Base-by-base conservation (phyloP, 2,888 invertebrate genomes). In the Abrostola tripartita region DNA sequence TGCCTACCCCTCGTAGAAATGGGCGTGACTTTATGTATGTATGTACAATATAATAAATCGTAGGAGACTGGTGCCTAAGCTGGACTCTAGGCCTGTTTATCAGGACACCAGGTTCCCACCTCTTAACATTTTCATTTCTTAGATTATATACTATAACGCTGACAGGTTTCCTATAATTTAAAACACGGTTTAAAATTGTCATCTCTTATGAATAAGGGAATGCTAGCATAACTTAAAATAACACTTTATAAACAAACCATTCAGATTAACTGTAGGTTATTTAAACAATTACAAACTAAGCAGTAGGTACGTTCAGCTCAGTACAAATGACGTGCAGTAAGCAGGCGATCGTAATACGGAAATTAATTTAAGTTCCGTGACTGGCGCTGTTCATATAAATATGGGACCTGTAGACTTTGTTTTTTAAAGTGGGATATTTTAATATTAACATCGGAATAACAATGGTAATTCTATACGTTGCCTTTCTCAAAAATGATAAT, bases 331-430 rank as follows among this genome's bases (percentile, higher is more conserved):
- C 40, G 41, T 52, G 56, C 44, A 53, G 52, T 44, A 60, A 60
- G 51, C 64, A 68, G 44, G 67, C 41, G 47, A 60, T 61, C 52
- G 54, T 59, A 38, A 61, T 61, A n/a, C 24, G 35, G 7, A 38
- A 63, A 69, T 61, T 61, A 68, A 61, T 61, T 51, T 9, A 54
- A 61, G 65, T 71, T 76, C 24, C 72, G 68, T 76, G 72, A 76
- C 68, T 37, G 37, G 37, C 40, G 47, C 61, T 50, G 60, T 68
- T 76, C 57, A 58, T 61, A 52, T 53, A 54, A 72, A 68, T 55
- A 56, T 42, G 58, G n/a, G 38, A 50, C 49, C 47, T 49, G 42
- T 35, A 40, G 44, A 56, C 50, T 52, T 4, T 42, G 5, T 5
- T 41, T 41, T 10, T n/a, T 41, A 41, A 41, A 2, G 10, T 11